Percentiles rank a stretch among this genome's conserved stretches.
phyloP scores from a whole-genome alignment of 2,797 vertebrate species.

The Malacoraja senta region DNA sequence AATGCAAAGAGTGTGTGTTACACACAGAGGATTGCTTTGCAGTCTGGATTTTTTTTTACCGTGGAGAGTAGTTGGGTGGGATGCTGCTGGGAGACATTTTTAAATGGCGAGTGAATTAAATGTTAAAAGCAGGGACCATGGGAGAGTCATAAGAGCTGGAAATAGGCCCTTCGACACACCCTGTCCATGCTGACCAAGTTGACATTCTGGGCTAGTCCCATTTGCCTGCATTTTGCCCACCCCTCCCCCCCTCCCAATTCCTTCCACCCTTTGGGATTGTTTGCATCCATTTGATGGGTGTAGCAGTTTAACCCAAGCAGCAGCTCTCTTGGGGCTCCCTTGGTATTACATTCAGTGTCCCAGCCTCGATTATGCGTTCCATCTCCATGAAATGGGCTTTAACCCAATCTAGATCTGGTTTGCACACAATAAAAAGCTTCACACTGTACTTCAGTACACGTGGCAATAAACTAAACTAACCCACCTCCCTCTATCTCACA shows the following conservation, averaged over 20 bases:
- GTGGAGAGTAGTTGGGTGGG: neutral
- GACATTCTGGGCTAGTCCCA: too few relatives aligned
- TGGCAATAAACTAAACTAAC: neutral
- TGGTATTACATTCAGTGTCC: neutral
- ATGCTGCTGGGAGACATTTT: neutral
- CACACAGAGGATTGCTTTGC: neutral
- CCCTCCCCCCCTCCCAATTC: too few relatives aligned
- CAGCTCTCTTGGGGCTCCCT: neutral
- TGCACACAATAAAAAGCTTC: too few relatives aligned
- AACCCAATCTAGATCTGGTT: too few relatives aligned
- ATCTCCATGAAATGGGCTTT: too few relatives aligned
- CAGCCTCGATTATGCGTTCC: neutral
- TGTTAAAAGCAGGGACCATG: too few relatives aligned
- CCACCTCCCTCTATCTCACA: neutral
- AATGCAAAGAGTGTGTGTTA: neutral
- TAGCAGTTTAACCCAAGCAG: neutral
- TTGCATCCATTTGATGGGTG: neutral
- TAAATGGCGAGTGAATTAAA: neutral
- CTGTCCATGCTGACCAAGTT: too few relatives aligned
- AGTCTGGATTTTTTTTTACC: neutral
- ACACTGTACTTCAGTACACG: too few relatives aligned
- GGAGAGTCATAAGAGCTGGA: too few relatives aligned
- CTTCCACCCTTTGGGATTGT: neutral
- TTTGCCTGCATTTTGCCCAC: too few relatives aligned
- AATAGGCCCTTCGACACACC: too few relatives aligned